Evolutionary conservation across 1,140 invertebrate species (phyloP).

Genomic region (Drosophila fuyamai): DNA sequence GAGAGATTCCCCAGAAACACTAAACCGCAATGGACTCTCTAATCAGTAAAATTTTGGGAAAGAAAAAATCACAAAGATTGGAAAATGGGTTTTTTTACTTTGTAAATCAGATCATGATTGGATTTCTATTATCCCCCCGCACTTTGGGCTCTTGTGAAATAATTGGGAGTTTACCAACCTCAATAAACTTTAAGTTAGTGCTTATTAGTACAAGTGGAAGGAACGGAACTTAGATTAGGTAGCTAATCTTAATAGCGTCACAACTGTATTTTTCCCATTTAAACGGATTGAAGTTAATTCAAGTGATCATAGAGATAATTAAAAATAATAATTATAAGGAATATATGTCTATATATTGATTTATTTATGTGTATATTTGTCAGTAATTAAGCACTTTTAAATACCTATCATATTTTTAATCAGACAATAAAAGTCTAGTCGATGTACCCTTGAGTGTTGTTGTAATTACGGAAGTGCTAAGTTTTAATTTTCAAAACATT

Average conservation of each 20-base stretch:
- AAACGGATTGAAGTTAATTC: neutral
- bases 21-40: neutral
- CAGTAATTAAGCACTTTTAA: neutral
- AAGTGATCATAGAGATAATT: constrained; percentile 2
- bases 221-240: constrained; percentile 24
- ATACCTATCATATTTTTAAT: neutral
- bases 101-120: constrained; percentile 24
- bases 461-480: neutral
- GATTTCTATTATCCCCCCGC: neutral
- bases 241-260: neutral
- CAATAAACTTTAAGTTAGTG: constrained; percentile 1
- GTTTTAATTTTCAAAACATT: constrained; percentile 3
- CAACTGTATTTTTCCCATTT: constrained; percentile 2
- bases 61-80: constrained; percentile 25
- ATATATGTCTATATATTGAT: neutral
- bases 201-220: neutral
- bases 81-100: constrained; percentile 13
- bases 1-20: constrained; percentile 10
- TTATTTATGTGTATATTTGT: neutral
- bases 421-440: neutral
- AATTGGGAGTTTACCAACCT: constrained; percentile 14
- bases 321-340: neutral
- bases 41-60: constrained; percentile 18
- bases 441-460: neutral
- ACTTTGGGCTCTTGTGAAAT: constrained; percentile 12